These are phyloP conservation scores for Saccostrea glomerata DNA, from an alignment of 1,140 invertebrate genomes.

Conservation along the genomic window DNA sequence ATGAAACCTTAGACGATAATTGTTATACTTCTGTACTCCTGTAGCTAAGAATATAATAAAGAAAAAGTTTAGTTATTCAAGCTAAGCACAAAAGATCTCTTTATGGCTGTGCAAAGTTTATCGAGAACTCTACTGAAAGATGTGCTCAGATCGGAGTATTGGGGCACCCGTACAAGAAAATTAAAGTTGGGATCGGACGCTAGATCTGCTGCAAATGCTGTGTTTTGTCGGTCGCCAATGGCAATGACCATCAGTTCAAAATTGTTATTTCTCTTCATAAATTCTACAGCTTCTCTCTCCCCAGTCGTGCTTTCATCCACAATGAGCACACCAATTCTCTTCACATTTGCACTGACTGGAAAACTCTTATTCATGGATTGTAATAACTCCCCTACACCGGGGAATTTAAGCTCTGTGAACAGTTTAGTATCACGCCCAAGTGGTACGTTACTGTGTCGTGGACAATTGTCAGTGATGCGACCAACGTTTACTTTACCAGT, in stretches of 20 bases:
- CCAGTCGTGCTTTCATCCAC: constrained; percentile 61
- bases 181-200: constrained; percentile 58
- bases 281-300: constrained; percentile 53
- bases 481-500: constrained; percentile 53
- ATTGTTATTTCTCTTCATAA: constrained; percentile 51
- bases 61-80: not conserved
- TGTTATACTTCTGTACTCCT: not conserved
- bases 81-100: not conserved
- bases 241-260: constrained; percentile 60
- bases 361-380: constrained; percentile 49
- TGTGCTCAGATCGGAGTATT: constrained; percentile 45
- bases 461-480: constrained; percentile 60
- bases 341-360: constrained; percentile 49
- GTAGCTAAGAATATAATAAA: not conserved
- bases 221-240: constrained; percentile 56
- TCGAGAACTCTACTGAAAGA: constrained; percentile 39
- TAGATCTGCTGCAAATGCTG: constrained; percentile 52
- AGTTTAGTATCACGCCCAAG: constrained; percentile 49
- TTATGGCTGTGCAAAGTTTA: constrained; percentile 42
- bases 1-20: not conserved
- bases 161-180: constrained; percentile 60
- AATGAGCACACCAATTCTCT: constrained; percentile 63
- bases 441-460: constrained; percentile 54
- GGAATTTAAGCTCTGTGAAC: constrained; percentile 56
- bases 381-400: constrained; percentile 55